Base-by-base conservation (phyloP, 2,888 invertebrate species). In the Yponomeuta cagnagella region DNA sequence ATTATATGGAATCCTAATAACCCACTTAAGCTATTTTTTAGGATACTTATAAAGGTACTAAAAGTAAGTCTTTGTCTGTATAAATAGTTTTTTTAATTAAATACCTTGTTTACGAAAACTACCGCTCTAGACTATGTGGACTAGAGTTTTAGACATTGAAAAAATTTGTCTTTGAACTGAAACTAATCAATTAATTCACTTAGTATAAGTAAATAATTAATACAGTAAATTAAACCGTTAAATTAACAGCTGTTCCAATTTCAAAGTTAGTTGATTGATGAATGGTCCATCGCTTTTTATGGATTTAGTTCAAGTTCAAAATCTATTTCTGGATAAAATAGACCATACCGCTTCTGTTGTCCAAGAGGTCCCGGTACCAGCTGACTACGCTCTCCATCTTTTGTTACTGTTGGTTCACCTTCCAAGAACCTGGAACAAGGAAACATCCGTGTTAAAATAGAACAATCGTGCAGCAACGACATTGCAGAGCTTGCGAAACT, bases 281-380 rank as follows among this genome's bases (percentile, higher is more conserved):
- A 15, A 58, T 58, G 12, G 6, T 58, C 52, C 3, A 58, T 58
- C 15, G 52, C 5, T 58, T 58, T 58, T 58, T 1, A 15, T 10
- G 65, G 10, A 65, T 10, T 65, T 12, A 12, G 12, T 12, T 65
- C 1, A 65, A 10, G 31, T 65, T 6, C 30, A 31, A 64, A 10
- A 5, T 31, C n/a, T 65, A 10, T 10, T 5, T 30, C 12, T 30
- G 30, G 31, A 65, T 65, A 31, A 48, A 48, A 63, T 10, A 12
- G n/a, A 73, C 93, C 94, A 93, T 87, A 96, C 95, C 95, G 82
- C 95, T 93, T 83, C 93, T 94, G 82, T 94, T 95, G 87, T 95
- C 94, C 93, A 96, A 94, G 77, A 95, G 93, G 87, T 95, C 95
- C 87, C 91, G 93, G 84, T 95, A 96, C 90, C 95, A 94, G 84